Percentiles rank a stretch among this genome's conserved stretches.
phyloP scores from a whole-genome alignment of 2,113 vertebrate species.

The Myotis lucifugus region DNA sequence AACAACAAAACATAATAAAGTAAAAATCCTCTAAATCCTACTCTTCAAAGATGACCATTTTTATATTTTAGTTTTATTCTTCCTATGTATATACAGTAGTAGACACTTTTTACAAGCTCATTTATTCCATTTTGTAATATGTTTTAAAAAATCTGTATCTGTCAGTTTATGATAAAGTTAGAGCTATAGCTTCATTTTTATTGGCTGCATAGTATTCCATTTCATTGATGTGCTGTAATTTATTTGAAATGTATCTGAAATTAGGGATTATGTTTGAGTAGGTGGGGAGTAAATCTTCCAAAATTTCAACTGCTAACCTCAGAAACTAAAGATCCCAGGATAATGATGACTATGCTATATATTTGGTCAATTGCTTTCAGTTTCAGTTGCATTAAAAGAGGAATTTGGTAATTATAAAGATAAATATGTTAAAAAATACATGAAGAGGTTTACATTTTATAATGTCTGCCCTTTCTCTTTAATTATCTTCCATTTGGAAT shows the following conservation, averaged over 20 bases:
- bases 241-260: slow-evolving; percentile 5
- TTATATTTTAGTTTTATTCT: slow-evolving; percentile 45
- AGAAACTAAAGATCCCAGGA: not conserved
- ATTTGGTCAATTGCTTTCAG: not conserved
- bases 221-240: not conserved
- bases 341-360: not conserved
- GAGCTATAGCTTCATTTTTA: not conserved
- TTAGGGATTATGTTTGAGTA: slow-evolving; percentile 30
- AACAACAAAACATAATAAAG: slow-evolving; percentile 6
- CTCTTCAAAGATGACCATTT: not conserved
- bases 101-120: not conserved
- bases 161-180: not conserved
- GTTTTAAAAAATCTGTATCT: not conserved
- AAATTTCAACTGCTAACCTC: not conserved
- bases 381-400: not conserved
- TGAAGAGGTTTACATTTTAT: not conserved
- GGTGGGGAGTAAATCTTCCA: not conserved
- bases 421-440: not conserved
- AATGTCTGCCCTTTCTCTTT: not conserved
- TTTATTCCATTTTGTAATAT: not conserved
- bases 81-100: not conserved
- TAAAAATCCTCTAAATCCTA: not conserved
- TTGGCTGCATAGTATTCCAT: not conserved
- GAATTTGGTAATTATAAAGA: not conserved
- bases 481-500: not conserved